Conservation (phyloP, 2,797 vertebrate genomes). For the Diceros bicornis region DNA sequence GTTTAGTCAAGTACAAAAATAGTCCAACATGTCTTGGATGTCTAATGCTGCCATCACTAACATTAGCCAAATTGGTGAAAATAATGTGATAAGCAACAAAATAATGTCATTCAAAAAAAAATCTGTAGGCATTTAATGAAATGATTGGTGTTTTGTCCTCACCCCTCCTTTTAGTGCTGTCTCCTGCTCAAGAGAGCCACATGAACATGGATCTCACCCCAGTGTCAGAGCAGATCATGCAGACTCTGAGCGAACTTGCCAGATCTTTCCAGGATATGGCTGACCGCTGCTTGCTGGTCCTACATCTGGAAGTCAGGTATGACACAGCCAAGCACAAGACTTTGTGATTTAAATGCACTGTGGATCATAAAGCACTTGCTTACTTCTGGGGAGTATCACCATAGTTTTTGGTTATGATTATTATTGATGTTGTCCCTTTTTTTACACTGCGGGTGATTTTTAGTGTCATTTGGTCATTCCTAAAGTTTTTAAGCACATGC, state of each 20-base stretch:
- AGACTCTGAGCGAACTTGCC: conserved; percentile 95
- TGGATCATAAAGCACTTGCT: background rate
- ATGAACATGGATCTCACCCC: conserved; percentile 91
- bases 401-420: background rate
- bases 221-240: conserved; percentile 96
- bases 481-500: background rate
- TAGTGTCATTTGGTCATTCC: background rate
- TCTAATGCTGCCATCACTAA: background rate
- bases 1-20: conserved; percentile 45
- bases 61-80: conserved; percentile 31
- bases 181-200: conserved; percentile 93
- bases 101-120: background rate
- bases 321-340: background rate
- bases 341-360: fast-evolving
- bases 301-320: conserved; percentile 99
- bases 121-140: background rate
- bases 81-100: background rate
- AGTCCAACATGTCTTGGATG: background rate
- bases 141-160: background rate
- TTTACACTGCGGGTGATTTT: background rate
- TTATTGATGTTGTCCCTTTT: background rate
- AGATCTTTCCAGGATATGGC: conserved; percentile 97
- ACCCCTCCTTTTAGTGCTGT: conserved; percentile 82
- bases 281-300: conserved; percentile 96
- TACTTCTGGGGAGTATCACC: background rate